Conservation (phyloP, 1,140 invertebrate species). For the Maniola jurtina region DNA sequence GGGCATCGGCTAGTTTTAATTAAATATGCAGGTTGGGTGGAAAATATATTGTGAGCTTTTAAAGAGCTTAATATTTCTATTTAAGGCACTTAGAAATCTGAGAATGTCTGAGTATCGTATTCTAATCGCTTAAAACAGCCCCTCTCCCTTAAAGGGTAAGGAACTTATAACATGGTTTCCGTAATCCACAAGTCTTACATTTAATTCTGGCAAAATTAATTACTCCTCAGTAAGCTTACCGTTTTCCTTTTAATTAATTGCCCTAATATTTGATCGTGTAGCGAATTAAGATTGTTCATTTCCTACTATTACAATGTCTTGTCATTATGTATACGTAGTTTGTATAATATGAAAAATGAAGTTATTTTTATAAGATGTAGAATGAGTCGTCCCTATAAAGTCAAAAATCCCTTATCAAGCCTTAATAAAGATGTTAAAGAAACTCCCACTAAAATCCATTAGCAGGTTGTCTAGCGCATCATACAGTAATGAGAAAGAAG, state of each 20-base stretch:
- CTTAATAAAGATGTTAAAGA: neutral
- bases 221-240: constrained; percentile 36
- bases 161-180: constrained; percentile 27
- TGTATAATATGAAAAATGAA: neutral
- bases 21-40: too few species aligned
- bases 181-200: constrained; percentile 27
- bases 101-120: neutral
- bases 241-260: constrained; percentile 47
- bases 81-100: too few species aligned
- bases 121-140: constrained; percentile 13
- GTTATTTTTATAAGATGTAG: too few species aligned
- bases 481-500: too few species aligned
- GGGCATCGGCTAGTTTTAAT: too few species aligned
- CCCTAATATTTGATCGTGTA: constrained; percentile 44
- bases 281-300: constrained; percentile 40
- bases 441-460: constrained; percentile 15
- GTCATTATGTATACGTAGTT: neutral
- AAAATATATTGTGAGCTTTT: too few species aligned
- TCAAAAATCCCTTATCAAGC: too few species aligned
- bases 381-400: neutral
- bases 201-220: constrained; percentile 42
- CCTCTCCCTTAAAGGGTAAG: constrained; percentile 10
- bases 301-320: constrained; percentile 21
- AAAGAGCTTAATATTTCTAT: too few species aligned
- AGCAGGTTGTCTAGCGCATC: too few species aligned